Evolutionary conservation across 2,888 invertebrate species (phyloP).

Genomic region (Zygogramma bicolorata): DNA sequence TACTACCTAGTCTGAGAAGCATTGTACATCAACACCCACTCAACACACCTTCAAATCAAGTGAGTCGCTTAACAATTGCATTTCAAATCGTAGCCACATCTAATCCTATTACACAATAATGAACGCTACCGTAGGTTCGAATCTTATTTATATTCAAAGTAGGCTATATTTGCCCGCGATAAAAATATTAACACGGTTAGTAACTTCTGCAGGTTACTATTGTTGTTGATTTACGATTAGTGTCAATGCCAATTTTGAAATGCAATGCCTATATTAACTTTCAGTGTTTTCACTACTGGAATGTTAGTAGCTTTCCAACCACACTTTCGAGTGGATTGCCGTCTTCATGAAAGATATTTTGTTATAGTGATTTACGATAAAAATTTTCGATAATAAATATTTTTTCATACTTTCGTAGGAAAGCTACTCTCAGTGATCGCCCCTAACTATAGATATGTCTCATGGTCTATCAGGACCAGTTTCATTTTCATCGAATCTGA

Average conservation of each 20-base stretch:
- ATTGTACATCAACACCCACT: conserved; percentile 4
- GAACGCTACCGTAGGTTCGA: conserved; percentile 35
- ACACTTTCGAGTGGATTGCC: too few relatives aligned
- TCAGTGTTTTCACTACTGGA: background rate
- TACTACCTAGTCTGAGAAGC: background rate
- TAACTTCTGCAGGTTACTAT: conserved; percentile 32
- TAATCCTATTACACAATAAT: conserved; percentile 33
- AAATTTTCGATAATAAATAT: too few relatives aligned
- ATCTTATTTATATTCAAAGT: conserved; percentile 37
- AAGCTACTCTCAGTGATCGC: too few relatives aligned
- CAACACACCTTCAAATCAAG: conserved; percentile 25
- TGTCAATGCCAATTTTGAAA: conserved; percentile 12
- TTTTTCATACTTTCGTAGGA: too few relatives aligned
- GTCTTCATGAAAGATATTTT: background rate
- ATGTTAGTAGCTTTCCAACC: background rate
- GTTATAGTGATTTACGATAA: too few relatives aligned
- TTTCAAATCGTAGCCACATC: conserved; percentile 26
- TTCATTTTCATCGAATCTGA: too few relatives aligned
- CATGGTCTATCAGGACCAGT: too few relatives aligned
- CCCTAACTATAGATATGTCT: too few relatives aligned
- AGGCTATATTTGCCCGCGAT: conserved; percentile 29
- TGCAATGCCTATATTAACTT: background rate
- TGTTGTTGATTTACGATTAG: conserved; percentile 25
- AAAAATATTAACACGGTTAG: conserved; percentile 28
- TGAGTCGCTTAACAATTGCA: conserved; percentile 33